Evolutionary conservation across 2,888 invertebrate genomes (phyloP).

Genomic region (Drosophila limbata): DNA sequence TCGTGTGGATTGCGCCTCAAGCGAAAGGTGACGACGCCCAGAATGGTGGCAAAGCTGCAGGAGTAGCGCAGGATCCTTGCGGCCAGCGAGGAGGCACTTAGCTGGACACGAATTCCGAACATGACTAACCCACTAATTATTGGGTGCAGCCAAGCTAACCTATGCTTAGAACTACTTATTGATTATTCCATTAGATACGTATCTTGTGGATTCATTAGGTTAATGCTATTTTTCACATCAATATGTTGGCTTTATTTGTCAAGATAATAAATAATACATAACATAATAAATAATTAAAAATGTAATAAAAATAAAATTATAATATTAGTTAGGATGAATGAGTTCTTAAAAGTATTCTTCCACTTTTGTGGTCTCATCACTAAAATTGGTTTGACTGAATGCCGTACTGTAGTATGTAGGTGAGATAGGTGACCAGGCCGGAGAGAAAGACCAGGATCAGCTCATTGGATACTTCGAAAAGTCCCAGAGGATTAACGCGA

Average conservation of each 20-base stretch:
- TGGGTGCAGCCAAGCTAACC: neutral
- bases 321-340: neutral
- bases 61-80: conserved; percentile 22
- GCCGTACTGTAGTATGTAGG: conserved; percentile 59
- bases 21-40: conserved; percentile 56
- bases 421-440: conserved; percentile 61
- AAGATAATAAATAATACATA: neutral
- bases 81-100: conserved; percentile 46
- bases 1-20: conserved; percentile 22
- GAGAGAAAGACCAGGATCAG: conserved; percentile 61
- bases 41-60: conserved; percentile 49
- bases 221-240: conserved; percentile 22
- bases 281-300: no score
- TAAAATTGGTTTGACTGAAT: conserved; percentile 41
- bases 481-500: conserved; percentile 57
- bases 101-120: conserved; percentile 38
- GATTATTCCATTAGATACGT: conserved; percentile 12
- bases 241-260: neutral
- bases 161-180: neutral
- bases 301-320: no score
- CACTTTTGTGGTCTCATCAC: neutral
- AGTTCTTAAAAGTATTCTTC: neutral
- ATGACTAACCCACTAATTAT: conserved; percentile 43
- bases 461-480: conserved; percentile 67
- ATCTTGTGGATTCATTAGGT: conserved; percentile 22